phyloP scores from a whole-genome alignment of 1,140 invertebrate species.

The Drepana arcuata region DNA sequence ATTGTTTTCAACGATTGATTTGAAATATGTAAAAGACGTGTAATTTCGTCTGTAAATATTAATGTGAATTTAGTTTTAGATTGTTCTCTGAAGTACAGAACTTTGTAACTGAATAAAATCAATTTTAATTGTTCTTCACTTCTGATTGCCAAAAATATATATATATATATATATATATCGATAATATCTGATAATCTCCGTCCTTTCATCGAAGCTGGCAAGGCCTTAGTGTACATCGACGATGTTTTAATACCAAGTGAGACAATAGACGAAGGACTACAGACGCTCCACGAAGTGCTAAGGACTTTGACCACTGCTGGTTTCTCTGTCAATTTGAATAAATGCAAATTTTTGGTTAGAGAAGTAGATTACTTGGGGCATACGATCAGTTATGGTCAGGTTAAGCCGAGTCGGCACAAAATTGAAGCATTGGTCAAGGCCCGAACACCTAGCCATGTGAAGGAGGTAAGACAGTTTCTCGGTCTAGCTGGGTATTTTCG shows the following conservation, averaged over 20 bases:
- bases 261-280: slow-evolving; percentile 7
- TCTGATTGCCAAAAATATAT: no score
- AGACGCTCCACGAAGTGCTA: slow-evolving; percentile 13
- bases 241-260: slow-evolving; percentile 26
- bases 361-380: slow-evolving; percentile 26
- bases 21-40: no score
- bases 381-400: slow-evolving; percentile 22
- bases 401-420: slow-evolving; percentile 32
- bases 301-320: slow-evolving; percentile 12
- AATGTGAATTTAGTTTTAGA: no score
- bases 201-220: slow-evolving; percentile 3
- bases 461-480: slow-evolving; percentile 32
- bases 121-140: no score
- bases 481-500: slow-evolving; percentile 41
- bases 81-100: no score
- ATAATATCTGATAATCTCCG: slow-evolving; percentile 5
- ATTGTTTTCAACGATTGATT: no score
- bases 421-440: slow-evolving; percentile 33
- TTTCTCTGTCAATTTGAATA: slow-evolving; percentile 28
- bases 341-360: slow-evolving; percentile 24
- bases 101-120: no score
- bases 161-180: no score
- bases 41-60: no score
- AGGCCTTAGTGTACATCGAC: slow-evolving; percentile 26
- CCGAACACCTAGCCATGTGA: slow-evolving; percentile 25